Conservation (phyloP, 2,113 vertebrate species). For the Columba livia region DNA sequence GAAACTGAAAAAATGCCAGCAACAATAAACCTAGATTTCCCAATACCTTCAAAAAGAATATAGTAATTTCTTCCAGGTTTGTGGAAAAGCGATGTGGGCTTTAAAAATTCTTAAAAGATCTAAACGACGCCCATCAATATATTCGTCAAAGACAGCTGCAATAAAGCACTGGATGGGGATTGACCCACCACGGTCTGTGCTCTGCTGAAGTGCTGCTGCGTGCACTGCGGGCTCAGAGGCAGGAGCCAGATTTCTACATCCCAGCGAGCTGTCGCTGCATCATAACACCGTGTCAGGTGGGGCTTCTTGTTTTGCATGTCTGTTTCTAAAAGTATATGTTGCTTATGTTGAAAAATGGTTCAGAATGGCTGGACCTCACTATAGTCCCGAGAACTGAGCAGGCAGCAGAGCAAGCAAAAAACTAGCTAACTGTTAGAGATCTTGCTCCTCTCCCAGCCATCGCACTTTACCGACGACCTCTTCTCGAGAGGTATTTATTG, state of each 20-base stretch:
- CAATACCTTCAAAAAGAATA: neutral
- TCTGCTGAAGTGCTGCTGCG: neutral
- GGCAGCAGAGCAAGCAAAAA: neutral
- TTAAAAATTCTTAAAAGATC: neutral
- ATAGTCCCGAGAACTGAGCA: neutral
- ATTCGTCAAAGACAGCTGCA: neutral
- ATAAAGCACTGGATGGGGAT: neutral
- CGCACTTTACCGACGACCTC: neutral
- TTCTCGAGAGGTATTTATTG: neutral
- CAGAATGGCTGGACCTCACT: neutral
- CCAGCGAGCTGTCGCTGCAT: neutral
- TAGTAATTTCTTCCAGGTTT: neutral
- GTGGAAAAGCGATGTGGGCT: neutral
- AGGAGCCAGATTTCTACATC: neutral
- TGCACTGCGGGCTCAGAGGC: accelerated
- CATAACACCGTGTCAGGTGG: neutral
- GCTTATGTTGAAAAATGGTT: neutral
- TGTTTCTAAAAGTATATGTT: neutral
- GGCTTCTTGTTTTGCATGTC: neutral
- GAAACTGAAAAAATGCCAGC: neutral
- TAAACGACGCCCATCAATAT: neutral
- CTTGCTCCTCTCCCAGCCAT: neutral
- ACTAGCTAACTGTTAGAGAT: neutral
- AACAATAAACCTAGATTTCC: neutral
- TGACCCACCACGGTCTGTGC: neutral